A percentile compares a stretch with the other conserved stretches of the same genome.
These are phyloP conservation scores for Zaprionus nigranus DNA, from an alignment of 1,140 invertebrate species.

Conservation along the genomic window DNA sequence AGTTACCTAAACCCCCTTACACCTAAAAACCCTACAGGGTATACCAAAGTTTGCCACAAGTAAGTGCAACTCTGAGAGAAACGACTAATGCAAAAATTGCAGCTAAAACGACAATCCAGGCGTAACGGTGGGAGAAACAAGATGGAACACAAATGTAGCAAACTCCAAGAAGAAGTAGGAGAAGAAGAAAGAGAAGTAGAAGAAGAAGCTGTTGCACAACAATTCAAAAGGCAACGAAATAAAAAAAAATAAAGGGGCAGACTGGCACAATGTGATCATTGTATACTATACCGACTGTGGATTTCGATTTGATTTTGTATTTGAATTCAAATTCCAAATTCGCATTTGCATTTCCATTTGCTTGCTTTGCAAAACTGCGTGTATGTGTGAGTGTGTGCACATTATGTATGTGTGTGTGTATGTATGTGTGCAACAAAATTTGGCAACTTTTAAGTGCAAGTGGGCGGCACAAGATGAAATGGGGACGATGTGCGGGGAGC, in stretches of 20 bases:
- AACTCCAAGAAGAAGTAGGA: not conserved
- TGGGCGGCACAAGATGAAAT: constrained; percentile 4
- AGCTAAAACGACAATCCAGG: constrained; percentile 1
- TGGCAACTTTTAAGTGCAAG: constrained; percentile 32
- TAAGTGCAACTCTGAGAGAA: constrained; percentile 2
- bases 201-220: not conserved
- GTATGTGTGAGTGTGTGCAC: not conserved
- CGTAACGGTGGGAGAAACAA: not conserved
- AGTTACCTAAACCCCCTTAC: too few relatives aligned
- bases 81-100: constrained; percentile 30
- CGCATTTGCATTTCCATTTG: constrained; percentile 26
- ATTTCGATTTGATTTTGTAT: constrained; percentile 21
- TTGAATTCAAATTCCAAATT: constrained; percentile 32
- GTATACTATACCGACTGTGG: constrained; percentile 19
- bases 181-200: not conserved
- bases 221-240: not conserved
- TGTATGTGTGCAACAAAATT: constrained; percentile 29
- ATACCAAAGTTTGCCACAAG: constrained; percentile 13
- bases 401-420: not conserved
- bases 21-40: too few relatives aligned
- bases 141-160: not conserved
- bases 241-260: not conserved
- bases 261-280: constrained; percentile 18
- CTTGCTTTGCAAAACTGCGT: constrained; percentile 28
- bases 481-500: not conserved